Percentiles rank a stretch among this genome's conserved stretches.
phyloP scores from a whole-genome alignment of 1,140 invertebrate species.

The Gerris buenoi region DNA sequence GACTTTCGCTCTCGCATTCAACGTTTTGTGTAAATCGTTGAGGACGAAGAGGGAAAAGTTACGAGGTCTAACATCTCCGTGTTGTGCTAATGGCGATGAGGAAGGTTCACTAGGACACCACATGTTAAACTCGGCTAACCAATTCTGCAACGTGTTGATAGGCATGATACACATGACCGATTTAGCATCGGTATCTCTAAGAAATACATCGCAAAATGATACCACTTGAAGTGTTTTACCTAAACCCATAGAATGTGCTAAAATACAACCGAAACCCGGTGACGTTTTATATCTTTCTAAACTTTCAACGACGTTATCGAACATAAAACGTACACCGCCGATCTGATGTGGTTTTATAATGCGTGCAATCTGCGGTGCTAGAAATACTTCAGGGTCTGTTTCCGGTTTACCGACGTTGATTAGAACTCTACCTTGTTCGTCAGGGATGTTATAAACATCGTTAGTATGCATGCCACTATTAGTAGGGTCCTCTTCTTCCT shows the following conservation, averaged over 20 bases:
- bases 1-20: slow-evolving; percentile 58
- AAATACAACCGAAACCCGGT: slow-evolving; percentile 88
- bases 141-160: slow-evolving; percentile 98
- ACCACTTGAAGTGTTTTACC: slow-evolving; percentile 97
- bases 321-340: slow-evolving; percentile 88
- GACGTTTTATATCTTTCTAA: slow-evolving; percentile 74
- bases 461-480: slow-evolving; percentile 69
- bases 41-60: slow-evolving; percentile 78
- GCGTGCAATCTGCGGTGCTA: slow-evolving; percentile 81
- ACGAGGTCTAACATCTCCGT: slow-evolving; percentile 49
- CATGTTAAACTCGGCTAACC: slow-evolving; percentile 93
- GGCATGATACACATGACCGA: slow-evolving; percentile 93
- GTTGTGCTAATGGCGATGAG: slow-evolving; percentile 32
- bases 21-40: slow-evolving; percentile 87
- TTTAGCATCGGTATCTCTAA: slow-evolving; percentile 73
- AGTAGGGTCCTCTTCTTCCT: slow-evolving; percentile 44
- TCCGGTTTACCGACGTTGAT: slow-evolving; percentile 92
- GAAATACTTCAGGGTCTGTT: slow-evolving; percentile 81
- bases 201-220: slow-evolving; percentile 89
- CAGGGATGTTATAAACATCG: slow-evolving; percentile 80
- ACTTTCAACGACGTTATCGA: slow-evolving; percentile 91
- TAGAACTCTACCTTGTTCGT: slow-evolving; percentile 79
- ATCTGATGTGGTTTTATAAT: slow-evolving; percentile 95
- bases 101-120: slow-evolving; percentile 58
- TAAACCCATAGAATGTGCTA: slow-evolving; percentile 97